A percentile compares a stretch with the other conserved stretches of the same genome.
Evolutionary conservation across 2,797 vertebrate genomes (phyloP).

Genomic region (Scolopax rusticola): DNA sequence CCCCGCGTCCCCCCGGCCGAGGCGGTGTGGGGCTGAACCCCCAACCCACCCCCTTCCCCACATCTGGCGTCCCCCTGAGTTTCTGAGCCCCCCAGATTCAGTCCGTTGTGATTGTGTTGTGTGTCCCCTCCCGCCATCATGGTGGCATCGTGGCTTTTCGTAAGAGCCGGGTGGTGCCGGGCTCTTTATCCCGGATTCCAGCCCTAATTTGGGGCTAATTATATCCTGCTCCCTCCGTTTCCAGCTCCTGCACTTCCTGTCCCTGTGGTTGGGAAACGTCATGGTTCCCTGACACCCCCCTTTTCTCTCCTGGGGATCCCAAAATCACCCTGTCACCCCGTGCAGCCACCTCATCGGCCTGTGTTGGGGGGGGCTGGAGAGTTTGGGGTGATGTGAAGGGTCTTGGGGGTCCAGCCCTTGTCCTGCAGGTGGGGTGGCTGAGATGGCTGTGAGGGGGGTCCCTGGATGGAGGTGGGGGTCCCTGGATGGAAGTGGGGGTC

Average conservation of each 20-base stretch:
- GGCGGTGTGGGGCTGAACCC: neutral
- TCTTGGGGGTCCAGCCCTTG: neutral
- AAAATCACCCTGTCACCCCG: neutral
- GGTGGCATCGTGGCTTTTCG: neutral
- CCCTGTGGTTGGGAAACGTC: accelerated
- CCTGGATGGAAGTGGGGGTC: neutral
- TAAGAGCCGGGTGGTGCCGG: neutral
- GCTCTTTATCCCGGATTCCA: neutral
- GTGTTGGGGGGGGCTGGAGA: neutral
- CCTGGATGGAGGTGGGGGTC: neutral
- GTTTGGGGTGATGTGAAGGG: neutral
- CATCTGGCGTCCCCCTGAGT: neutral
- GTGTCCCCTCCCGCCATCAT: too few relatives aligned
- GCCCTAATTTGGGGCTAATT: conserved; percentile 15
- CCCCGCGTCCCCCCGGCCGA: neutral
- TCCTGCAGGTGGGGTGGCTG: neutral
- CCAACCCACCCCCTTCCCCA: too few relatives aligned
- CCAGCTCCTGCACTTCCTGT: neutral
- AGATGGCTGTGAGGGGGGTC: neutral
- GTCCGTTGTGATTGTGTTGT: accelerated
- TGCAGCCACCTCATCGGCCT: too few relatives aligned
- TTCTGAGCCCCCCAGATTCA: neutral
- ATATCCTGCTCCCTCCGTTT: neutral
- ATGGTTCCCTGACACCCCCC: accelerated
- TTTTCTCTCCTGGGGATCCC: neutral